Base-by-base conservation (phyloP, 2,888 invertebrate genomes). In the Corythucha ciliata region DNA sequence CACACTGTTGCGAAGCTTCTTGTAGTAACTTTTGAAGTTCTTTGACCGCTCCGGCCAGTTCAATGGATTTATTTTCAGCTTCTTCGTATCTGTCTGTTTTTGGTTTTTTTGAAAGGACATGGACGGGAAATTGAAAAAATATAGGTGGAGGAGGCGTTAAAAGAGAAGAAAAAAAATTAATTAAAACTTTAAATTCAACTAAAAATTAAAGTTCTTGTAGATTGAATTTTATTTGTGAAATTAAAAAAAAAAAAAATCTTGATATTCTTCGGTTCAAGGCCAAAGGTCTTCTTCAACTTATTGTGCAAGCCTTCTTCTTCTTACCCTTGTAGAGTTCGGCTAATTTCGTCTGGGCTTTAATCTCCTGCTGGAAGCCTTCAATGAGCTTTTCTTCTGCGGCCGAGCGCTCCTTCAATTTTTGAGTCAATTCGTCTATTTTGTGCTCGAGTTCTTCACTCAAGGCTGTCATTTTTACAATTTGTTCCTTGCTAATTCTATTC, bases 301-400 rank as follows among this genome's bases (percentile, higher is more conserved):
- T 4, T 21, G 27, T n/a, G 14, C 24, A 42, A 25, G 7, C 20
- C 12, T 29, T 12, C 16, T 16, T 46, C 33, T 18, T 25, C 27
- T 50, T 57, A 65, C 67, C 79, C 71, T 89, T 89, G 65, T 91
- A 90, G 10, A 92, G 70, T 58, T 86, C 82, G 2, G 85, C 80
- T 49, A 94, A 72, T 70, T 85, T 86, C 1, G 81, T 80, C 70
- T 91, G 90, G 3, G 90, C 84, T 54, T 82, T 78, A 16, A 93
- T 71, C 72, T 96, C 92, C 62, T 84, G 78, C 63, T 80, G 77
- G 62, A 78, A 82, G 61, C 78, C 79, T 57, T 88, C 77, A 66
- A 78, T 74, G 75, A 88, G 70, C 56, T 76, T 72, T 2, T 70
- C 66, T 52, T 85, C 79, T 56, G 79, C 75, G 63, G 86, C 83